Base-by-base conservation (phyloP, 2,797 vertebrate genomes). In the Vultur gryphus region DNA sequence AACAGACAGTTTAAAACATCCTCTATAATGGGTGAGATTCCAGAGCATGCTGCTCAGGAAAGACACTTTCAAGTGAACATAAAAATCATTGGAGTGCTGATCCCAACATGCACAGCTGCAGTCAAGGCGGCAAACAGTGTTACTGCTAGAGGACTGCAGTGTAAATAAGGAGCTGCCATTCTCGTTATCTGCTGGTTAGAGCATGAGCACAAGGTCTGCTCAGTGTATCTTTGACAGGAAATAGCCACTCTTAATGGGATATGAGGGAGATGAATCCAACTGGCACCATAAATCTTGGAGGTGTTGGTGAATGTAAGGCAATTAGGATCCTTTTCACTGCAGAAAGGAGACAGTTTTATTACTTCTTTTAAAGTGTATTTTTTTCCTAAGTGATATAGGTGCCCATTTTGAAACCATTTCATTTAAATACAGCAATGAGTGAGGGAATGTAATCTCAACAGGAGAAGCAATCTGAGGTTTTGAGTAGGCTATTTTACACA, bases 211-310 rank as follows among this genome's bases (percentile, higher is more conserved):
- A 1, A 33, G 58, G 58, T 62, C 91, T 95, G 91, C 73, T 95
- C 90, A 95, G 93, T 80, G 73, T 89, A 85, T 86, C 79, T 91
- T 24, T 80, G 84, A 79, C 95, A 92, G 92, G 94, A 96, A 97
- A 96, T 86, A 77, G 84, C 88, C 23, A 2, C 59, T 93, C 66
- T 86, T 93, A 89, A 81, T 84, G 84, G 93, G 69, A 37, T 72
- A 48, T 39, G 79, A 85, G 90, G 82, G 90, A 96, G 94, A 88
- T 87, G 81, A 94, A 94, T 86, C 88, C 86, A 81, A 75, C 91
- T 80, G 91, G 89, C 71, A 94, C 88, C 73, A 59, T 95, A 92
- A 94, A 95, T 92, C 91, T 82, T 85, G 52, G 85, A 93, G 90
- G 93, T 90, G 91, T 87, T 92, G 62, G 89, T 94, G 86, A 93